phyloP scores from a whole-genome alignment of 92 coral and sea anemone species.

The Zoanthus gigantus region DNA sequence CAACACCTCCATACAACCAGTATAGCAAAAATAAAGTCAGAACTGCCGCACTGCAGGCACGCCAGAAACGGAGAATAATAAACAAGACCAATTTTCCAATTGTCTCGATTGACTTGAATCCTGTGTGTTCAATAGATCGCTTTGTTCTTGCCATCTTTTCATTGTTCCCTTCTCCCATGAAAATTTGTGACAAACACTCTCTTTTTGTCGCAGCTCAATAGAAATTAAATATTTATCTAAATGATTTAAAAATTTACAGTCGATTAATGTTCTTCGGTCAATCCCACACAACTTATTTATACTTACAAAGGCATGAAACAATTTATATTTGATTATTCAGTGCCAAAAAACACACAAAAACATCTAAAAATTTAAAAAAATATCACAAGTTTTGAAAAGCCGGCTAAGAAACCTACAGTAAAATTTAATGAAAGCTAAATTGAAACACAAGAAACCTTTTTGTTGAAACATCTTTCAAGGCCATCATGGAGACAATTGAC shows the following conservation, averaged over 20 bases:
- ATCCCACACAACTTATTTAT: neutral
- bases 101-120: conserved; percentile 94
- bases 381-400: too few species aligned
- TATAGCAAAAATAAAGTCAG: conserved; percentile 84
- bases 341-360: too few species aligned
- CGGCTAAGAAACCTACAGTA: too few species aligned
- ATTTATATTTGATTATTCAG: too few species aligned
- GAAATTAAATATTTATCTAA: conserved; percentile 10
- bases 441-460: too few species aligned
- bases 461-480: neutral
- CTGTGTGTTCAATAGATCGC: conserved; percentile 77
- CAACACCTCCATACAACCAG: conserved; percentile 98
- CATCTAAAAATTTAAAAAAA: too few species aligned
- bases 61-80: conserved; percentile 89
- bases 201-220: neutral
- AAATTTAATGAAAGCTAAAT: too few species aligned
- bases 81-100: conserved; percentile 85
- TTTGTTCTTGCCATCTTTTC: conserved; percentile 76
- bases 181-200: neutral
- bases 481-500: conserved; percentile 5
- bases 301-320: neutral
- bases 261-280: neutral
- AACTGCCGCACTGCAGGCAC: conserved; percentile 96
- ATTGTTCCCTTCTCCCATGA: conserved; percentile 64
- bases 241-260: neutral